Evolutionary conservation across 2,888 invertebrate genomes (phyloP).

Genomic region (Mesopsocus fuscifrons): DNA sequence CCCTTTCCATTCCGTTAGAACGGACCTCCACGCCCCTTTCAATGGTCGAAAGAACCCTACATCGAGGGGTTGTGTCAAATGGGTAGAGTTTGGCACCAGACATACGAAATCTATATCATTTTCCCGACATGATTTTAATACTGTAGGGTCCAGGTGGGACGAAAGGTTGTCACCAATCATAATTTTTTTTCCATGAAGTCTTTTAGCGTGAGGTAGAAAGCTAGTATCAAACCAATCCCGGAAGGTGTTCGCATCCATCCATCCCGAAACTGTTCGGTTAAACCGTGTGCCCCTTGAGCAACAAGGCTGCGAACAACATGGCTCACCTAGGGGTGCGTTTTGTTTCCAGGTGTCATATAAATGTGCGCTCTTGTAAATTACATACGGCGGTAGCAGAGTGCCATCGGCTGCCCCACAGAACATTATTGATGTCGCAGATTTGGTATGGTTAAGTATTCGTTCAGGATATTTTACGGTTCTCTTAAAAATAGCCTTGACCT

Average conservation of each 20-base stretch:
- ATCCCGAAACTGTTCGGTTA: conserved; percentile 18
- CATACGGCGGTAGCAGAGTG: conserved; percentile 21
- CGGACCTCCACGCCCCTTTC: conserved; percentile 17
- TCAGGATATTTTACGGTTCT: conserved; percentile 21
- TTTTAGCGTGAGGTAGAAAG: conserved; percentile 16
- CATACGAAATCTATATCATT: conserved; percentile 20
- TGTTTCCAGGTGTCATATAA: conserved; percentile 19
- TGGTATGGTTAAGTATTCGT: conserved; percentile 19
- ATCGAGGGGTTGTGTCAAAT: conserved; percentile 18
- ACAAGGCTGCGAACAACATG: conserved; percentile 16
- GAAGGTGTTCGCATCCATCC: conserved; percentile 21
- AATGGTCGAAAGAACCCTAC: conserved; percentile 18
- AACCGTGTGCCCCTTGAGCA: conserved; percentile 16
- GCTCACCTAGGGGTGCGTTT: conserved; percentile 17
- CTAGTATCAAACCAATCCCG: conserved; percentile 20
- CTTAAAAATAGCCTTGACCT: conserved; percentile 18
- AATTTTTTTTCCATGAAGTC: conserved; percentile 16
- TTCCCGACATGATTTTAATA: conserved; percentile 18
- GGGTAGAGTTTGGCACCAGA: conserved; percentile 19
- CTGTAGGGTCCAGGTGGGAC: conserved; percentile 17
- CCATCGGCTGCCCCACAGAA: conserved; percentile 21
- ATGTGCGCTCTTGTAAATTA: conserved; percentile 21
- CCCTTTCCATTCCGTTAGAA: conserved; percentile 15
- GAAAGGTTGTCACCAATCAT: conserved; percentile 22
- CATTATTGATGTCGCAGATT: conserved; percentile 22